Percentiles rank a stretch among this genome's conserved stretches.
Conservation (phyloP, 2,797 vertebrate species). For the Platyrinchus mystaceus region DNA sequence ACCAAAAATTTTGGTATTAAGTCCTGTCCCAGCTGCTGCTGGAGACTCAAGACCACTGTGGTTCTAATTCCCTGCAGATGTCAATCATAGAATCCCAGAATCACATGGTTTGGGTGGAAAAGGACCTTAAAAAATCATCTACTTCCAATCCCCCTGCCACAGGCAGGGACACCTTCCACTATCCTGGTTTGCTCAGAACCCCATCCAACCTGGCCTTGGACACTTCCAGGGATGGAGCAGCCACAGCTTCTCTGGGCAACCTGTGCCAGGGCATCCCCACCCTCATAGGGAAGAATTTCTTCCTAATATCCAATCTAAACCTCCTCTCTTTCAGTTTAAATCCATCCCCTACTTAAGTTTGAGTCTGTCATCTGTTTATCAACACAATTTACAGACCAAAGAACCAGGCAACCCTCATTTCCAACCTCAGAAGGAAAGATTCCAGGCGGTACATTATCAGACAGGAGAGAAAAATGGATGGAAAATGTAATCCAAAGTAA, state of each 20-base stretch:
- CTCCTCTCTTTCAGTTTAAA: not conserved
- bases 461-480: slow-evolving; percentile 2
- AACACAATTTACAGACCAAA: slow-evolving; percentile 13
- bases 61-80: not conserved
- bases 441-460: slow-evolving; percentile 9
- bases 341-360: not conserved
- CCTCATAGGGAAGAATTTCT: not conserved
- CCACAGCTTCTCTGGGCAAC: not conserved
- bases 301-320: not conserved
- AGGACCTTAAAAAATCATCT: not conserved
- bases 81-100: not conserved
- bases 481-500: slow-evolving; percentile 32
- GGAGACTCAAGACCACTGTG: not conserved
- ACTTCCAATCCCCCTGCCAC: not conserved
- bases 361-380: not conserved
- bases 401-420: not conserved
- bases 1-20: not conserved
- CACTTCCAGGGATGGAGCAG: not conserved
- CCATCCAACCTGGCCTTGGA: not conserved
- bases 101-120: not conserved
- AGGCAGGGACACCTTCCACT: not conserved
- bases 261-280: not conserved
- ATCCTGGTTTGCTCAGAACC: not conserved
- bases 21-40: not conserved
- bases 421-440: slow-evolving; percentile 21